Evolutionary conservation across 1,140 invertebrate genomes (phyloP).

Genomic region (Meteorus sp.): DNA sequence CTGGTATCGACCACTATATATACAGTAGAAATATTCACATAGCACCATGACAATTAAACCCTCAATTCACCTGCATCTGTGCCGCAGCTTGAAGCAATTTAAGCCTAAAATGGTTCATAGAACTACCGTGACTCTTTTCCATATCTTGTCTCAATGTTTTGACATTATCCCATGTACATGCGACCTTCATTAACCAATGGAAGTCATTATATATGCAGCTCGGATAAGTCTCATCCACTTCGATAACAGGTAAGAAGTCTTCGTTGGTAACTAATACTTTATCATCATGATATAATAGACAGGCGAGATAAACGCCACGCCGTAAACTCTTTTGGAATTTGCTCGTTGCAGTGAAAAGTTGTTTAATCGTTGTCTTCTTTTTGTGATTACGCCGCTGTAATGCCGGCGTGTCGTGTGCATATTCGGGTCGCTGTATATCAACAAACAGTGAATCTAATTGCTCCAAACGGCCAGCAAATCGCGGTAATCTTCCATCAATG

Average conservation of each 20-base stretch:
- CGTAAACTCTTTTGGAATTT: conserved; percentile 94
- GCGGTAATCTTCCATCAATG: conserved; percentile 69
- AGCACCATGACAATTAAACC: not conserved
- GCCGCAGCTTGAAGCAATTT: conserved; percentile 88
- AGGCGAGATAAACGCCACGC: conserved; percentile 90
- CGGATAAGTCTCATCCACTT: conserved; percentile 94
- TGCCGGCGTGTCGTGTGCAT: conserved; percentile 62
- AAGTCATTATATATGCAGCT: conserved; percentile 89
- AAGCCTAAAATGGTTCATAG: conserved; percentile 84
- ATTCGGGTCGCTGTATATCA: conserved; percentile 68
- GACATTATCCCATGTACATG: conserved; percentile 94
- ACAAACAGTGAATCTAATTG: conserved; percentile 77
- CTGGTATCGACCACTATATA: not conserved
- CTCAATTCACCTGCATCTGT: conserved; percentile 85
- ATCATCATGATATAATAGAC: conserved; percentile 91
- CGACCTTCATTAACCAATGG: conserved; percentile 97
- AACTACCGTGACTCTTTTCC: conserved; percentile 89
- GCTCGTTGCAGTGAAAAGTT: conserved; percentile 89
- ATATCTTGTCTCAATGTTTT: conserved; percentile 87
- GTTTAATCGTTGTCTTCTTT: conserved; percentile 88
- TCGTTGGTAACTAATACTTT: conserved; percentile 94
- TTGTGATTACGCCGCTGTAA: conserved; percentile 67
- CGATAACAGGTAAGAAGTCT: conserved; percentile 93
- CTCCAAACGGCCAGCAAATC: conserved; percentile 70
- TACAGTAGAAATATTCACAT: not conserved